phyloP scores from a whole-genome alignment of 2,113 vertebrate species.

The Rostratula benghalensis region DNA sequence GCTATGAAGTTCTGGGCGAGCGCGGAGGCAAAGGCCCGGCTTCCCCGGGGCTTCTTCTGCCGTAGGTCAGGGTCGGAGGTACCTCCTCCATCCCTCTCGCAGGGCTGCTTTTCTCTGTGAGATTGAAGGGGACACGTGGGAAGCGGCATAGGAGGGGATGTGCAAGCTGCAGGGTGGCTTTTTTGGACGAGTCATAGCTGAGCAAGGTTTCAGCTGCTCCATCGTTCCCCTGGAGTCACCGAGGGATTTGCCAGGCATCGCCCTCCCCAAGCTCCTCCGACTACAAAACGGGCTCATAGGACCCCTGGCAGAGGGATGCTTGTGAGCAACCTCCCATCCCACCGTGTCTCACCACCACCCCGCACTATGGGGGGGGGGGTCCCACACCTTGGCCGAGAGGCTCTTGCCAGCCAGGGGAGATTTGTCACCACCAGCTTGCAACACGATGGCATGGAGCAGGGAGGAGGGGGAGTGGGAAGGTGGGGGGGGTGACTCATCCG shows the following conservation, averaged over 20 bases:
- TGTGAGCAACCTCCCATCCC: background rate
- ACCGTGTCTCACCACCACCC: background rate
- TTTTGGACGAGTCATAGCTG: background rate
- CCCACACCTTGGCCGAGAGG: background rate
- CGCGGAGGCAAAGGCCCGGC: background rate
- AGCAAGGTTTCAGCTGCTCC: fast-evolving
- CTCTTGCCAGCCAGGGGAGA: background rate
- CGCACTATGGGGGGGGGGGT: background rate
- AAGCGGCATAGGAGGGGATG: background rate
- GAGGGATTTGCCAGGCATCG: fast-evolving
- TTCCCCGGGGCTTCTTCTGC: background rate
- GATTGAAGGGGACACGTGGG: background rate
- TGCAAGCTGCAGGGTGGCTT: background rate
- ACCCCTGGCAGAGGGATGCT: background rate
- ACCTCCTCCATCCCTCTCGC: background rate
- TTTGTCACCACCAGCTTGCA: background rate
- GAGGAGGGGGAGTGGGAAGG: no score
- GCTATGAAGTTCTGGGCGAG: background rate
- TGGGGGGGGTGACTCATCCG: background rate
- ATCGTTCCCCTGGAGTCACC: background rate
- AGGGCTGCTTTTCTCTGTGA: background rate
- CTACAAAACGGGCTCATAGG: background rate
- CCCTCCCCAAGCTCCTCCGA: no score
- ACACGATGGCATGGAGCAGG: background rate
- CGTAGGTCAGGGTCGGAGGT: background rate